Evolutionary conservation across 2,888 invertebrate genomes (phyloP).

Genomic region (Sinotaia quadrata): DNA sequence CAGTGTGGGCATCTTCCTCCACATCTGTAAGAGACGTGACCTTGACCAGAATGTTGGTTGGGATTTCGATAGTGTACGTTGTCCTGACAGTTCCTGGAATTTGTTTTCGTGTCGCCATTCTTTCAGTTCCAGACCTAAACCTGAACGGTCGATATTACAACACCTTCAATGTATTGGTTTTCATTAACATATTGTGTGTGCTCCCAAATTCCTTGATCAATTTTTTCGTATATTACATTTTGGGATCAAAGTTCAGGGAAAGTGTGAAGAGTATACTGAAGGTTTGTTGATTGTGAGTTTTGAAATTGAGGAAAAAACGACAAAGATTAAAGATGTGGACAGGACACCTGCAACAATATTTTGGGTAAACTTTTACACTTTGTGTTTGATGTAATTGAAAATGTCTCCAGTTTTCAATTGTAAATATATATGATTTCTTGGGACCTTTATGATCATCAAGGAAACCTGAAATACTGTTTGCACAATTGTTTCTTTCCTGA

Average conservation of each 20-base stretch:
- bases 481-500: too few relatives aligned
- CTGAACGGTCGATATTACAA: background rate
- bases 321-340: too few relatives aligned
- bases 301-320: too few relatives aligned
- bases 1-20: too few relatives aligned
- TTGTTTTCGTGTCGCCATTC: background rate
- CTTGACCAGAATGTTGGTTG: slow-evolving; percentile 19
- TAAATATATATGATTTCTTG: too few relatives aligned
- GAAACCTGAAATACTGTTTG: too few relatives aligned
- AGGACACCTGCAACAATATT: too few relatives aligned
- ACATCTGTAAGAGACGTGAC: slow-evolving; percentile 1
- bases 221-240: slow-evolving; percentile 7
- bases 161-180: background rate
- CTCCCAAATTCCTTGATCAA: background rate
- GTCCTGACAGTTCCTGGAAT: background rate
- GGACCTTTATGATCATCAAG: too few relatives aligned
- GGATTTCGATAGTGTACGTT: slow-evolving; percentile 9
- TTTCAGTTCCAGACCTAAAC: background rate
- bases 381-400: too few relatives aligned
- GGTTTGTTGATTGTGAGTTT: too few relatives aligned
- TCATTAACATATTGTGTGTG: background rate
- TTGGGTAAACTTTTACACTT: too few relatives aligned
- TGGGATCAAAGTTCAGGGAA: background rate
- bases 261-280: background rate
- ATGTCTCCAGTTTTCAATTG: too few relatives aligned